Evolutionary conservation across 2,113 vertebrate species (phyloP).

Genomic region (Apistogramma diplotaenia): DNA sequence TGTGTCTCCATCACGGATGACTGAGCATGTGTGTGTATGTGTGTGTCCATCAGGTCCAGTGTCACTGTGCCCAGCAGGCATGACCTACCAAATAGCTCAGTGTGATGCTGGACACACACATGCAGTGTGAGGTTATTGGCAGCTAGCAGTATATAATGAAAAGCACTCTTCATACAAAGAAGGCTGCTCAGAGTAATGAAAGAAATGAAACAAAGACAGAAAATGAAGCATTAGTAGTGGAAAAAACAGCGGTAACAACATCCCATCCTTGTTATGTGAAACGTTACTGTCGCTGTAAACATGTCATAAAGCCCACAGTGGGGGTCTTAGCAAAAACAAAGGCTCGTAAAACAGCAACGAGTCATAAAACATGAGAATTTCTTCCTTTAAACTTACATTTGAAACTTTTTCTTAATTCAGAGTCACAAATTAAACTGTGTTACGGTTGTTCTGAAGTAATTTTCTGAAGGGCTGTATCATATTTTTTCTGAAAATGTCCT

Average conservation of each 20-base stretch:
- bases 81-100: slow-evolving; percentile 40
- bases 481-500: too few relatives aligned
- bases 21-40: slow-evolving; percentile 1
- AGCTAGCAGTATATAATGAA: neutral
- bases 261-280: neutral
- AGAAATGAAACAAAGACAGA: neutral
- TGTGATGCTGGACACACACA: slow-evolving; percentile 37
- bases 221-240: neutral
- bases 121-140: neutral
- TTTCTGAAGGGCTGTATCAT: neutral
- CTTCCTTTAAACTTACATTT: neutral
- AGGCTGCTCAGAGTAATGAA: neutral
- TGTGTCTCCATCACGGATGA: slow-evolving; percentile 57
- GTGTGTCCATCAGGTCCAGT: slow-evolving; percentile 45
- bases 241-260: neutral
- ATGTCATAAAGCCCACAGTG: slow-evolving; percentile 15
- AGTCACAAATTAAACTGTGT: neutral
- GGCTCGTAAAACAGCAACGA: slow-evolving; percentile 28
- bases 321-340: neutral
- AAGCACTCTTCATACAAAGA: neutral
- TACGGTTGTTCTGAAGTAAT: neutral
- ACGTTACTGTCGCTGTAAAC: neutral
- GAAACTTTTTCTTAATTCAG: neutral
- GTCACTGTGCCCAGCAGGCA: slow-evolving; percentile 48
- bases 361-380: slow-evolving; percentile 26